phyloP scores from a whole-genome alignment of 2,797 vertebrate species.

The Oreortyx pictus region DNA sequence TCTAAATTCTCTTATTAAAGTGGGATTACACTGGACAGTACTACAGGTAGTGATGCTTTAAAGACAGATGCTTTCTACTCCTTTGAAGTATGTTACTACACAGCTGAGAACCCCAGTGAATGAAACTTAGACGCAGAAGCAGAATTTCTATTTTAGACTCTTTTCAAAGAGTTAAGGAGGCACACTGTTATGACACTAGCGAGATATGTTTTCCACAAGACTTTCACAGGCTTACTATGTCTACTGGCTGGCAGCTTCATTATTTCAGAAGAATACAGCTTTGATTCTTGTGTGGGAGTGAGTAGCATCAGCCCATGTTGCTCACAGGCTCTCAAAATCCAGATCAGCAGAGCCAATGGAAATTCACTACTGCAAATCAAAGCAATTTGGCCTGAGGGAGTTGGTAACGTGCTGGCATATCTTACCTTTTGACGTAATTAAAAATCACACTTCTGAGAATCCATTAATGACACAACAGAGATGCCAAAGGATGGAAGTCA shows the following conservation, averaged over 20 bases:
- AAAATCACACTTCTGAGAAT: conserved; percentile 43
- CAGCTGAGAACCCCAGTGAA: accelerated
- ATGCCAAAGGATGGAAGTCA: neutral
- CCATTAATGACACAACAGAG: conserved; percentile 12
- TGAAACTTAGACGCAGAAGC: neutral
- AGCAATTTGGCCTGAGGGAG: conserved; percentile 11
- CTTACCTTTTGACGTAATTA: conserved; percentile 38
- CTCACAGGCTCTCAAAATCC: neutral
- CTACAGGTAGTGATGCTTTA: neutral
- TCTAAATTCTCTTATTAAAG: neutral
- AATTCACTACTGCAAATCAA: conserved; percentile 14
- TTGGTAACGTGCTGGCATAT: neutral
- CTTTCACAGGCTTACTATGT: neutral
- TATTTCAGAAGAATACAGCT: neutral
- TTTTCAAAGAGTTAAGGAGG: neutral
- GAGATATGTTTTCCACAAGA: neutral
- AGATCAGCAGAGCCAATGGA: neutral
- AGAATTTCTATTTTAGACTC: neutral
- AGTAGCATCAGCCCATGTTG: neutral
- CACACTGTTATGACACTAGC: neutral
- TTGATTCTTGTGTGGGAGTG: neutral
- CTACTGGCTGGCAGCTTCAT: neutral
- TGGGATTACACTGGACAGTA: neutral
- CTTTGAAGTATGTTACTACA: neutral
- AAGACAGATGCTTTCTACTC: neutral